These are phyloP conservation scores for Gadus macrocephalus DNA, from an alignment of 2,113 vertebrate genomes.

Conservation along the genomic window DNA sequence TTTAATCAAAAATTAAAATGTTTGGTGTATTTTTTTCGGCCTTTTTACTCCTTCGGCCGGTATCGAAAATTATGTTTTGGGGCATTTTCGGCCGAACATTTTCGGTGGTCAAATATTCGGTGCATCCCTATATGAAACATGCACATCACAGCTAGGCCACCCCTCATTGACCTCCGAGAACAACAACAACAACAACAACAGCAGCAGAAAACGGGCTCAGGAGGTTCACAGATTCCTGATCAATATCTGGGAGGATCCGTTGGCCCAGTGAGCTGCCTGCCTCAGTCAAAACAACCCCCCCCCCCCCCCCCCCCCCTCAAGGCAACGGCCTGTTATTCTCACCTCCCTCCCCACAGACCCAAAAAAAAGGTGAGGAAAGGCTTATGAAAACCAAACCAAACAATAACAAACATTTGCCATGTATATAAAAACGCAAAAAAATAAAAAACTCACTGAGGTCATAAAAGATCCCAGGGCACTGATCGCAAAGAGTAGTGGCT, in stretches of 20 bases:
- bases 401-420: background rate
- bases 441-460: too few relatives aligned
- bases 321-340: background rate
- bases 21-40: too few relatives aligned
- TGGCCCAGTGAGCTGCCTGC: background rate
- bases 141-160: too few relatives aligned
- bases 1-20: too few relatives aligned
- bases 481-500: too few relatives aligned
- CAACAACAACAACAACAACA: background rate
- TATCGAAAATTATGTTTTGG: too few relatives aligned
- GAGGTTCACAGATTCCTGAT: conserved; percentile 14
- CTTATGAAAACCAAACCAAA: background rate
- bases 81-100: too few relatives aligned
- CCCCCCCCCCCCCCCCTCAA: background rate
- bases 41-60: too few relatives aligned
- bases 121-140: too few relatives aligned
- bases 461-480: too few relatives aligned
- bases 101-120: too few relatives aligned
- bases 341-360: too few relatives aligned
- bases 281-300: background rate
- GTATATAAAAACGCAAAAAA: background rate
- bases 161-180: background rate
- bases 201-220: background rate
- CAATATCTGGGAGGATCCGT: conserved; percentile 14
- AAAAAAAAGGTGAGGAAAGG: background rate